Conservation (phyloP, 2,113 vertebrate genomes). For the Ophthalmolycus amberensis region DNA sequence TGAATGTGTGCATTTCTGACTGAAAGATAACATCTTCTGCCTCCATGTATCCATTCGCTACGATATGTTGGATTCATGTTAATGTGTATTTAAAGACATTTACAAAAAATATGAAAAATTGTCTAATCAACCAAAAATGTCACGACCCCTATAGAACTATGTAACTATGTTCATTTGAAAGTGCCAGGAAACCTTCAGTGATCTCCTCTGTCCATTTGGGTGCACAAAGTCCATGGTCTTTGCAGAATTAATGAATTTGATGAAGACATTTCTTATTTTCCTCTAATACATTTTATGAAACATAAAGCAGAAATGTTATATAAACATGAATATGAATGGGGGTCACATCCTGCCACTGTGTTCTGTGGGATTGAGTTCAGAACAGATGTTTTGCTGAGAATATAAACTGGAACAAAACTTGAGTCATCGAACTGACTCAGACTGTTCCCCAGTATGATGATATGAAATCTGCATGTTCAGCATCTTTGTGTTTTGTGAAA, state of each 20-base stretch:
- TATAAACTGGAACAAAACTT: background rate
- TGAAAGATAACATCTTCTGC: no score
- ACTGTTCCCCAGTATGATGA: background rate
- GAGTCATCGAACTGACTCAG: background rate
- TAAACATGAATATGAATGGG: background rate
- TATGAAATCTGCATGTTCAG: conserved; percentile 24
- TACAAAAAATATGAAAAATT: no score
- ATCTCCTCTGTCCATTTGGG: background rate
- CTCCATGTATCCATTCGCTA: no score
- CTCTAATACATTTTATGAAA: background rate
- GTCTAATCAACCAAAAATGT: no score
- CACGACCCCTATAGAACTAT: background rate
- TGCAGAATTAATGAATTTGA: background rate
- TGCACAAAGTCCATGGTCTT: background rate
- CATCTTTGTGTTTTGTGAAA: conserved; percentile 46
- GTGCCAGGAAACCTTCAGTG: background rate
- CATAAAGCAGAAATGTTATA: background rate
- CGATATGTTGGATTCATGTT: no score
- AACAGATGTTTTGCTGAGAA: background rate
- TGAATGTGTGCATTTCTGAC: no score
- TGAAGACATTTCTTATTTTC: background rate
- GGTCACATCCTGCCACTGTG: background rate
- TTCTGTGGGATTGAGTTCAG: background rate
- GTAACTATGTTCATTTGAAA: background rate
- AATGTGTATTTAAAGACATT: no score